Conservation (phyloP, 1,140 invertebrate species). For the Drosophila micromelanica region DNA sequence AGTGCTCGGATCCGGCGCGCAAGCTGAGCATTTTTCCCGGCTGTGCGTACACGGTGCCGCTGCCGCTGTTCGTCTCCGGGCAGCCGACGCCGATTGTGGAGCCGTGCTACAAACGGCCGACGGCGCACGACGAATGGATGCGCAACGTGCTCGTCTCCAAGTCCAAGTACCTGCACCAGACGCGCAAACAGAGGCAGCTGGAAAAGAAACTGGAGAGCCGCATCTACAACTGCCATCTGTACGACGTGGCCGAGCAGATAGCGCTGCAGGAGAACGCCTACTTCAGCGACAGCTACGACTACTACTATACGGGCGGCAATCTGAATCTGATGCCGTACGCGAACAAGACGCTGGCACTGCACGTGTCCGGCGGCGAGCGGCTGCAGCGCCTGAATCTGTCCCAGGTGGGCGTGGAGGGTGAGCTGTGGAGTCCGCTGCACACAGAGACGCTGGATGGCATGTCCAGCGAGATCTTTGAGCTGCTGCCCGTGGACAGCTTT, state of each 20-base stretch:
- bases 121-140: slow-evolving; percentile 32
- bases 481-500: slow-evolving; percentile 41
- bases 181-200: slow-evolving; percentile 29
- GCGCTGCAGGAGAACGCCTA: slow-evolving; percentile 53
- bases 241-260: slow-evolving; percentile 61
- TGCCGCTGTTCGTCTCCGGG: slow-evolving; percentile 50
- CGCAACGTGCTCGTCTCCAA: not conserved
- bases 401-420: slow-evolving; percentile 31
- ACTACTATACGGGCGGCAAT: slow-evolving; percentile 68
- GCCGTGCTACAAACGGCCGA: slow-evolving; percentile 30
- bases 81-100: slow-evolving; percentile 49
- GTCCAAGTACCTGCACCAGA: not conserved
- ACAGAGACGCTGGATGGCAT: slow-evolving; percentile 8
- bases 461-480: slow-evolving; percentile 63
- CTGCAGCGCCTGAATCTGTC: slow-evolving; percentile 51
- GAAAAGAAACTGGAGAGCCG: slow-evolving; percentile 36
- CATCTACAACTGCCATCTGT: slow-evolving; percentile 38
- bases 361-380: slow-evolving; percentile 42
- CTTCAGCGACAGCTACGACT: slow-evolving; percentile 67
- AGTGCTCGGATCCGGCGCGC: not conserved
- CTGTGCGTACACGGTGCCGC: slow-evolving; percentile 30
- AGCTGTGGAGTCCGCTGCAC: slow-evolving; percentile 44
- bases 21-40: slow-evolving; percentile 39
- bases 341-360: slow-evolving; percentile 34
- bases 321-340: slow-evolving; percentile 36